Conservation (phyloP, 2,888 invertebrate species). For the Toxonevra muliebris region DNA sequence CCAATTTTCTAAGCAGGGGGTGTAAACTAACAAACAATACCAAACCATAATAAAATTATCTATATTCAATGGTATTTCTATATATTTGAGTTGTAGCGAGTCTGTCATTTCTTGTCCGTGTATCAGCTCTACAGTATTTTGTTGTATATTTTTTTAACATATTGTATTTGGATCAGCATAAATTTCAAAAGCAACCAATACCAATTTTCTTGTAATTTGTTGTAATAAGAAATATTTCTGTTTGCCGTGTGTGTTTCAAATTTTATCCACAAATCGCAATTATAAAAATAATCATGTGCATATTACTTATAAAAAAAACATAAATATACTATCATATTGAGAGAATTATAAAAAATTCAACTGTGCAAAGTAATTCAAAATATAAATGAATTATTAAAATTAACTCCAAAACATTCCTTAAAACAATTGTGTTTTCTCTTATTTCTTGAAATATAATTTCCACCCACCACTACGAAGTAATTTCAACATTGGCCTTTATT, state of each 20-base stretch:
- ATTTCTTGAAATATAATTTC: not conserved
- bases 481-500: not conserved
- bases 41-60: no score
- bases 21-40: no score
- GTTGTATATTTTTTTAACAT: no score
- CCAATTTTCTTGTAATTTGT: not conserved
- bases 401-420: conserved; percentile 50
- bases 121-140: no score
- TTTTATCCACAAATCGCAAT: not conserved
- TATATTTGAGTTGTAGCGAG: no score
- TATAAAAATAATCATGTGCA: not conserved
- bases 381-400: conserved; percentile 44
- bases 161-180: no score
- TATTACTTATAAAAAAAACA: not conserved
- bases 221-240: not conserved
- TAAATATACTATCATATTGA: not conserved
- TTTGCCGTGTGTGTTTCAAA: not conserved
- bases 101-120: no score
- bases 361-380: not conserved
- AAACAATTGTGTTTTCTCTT: not conserved
- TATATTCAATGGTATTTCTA: no score
- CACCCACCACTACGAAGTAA: not conserved
- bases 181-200: not conserved
- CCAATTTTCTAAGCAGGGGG: conserved; percentile 86
- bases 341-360: not conserved